Conservation (phyloP, 2,797 vertebrate genomes). For the Geotrypetes seraphini region DNA sequence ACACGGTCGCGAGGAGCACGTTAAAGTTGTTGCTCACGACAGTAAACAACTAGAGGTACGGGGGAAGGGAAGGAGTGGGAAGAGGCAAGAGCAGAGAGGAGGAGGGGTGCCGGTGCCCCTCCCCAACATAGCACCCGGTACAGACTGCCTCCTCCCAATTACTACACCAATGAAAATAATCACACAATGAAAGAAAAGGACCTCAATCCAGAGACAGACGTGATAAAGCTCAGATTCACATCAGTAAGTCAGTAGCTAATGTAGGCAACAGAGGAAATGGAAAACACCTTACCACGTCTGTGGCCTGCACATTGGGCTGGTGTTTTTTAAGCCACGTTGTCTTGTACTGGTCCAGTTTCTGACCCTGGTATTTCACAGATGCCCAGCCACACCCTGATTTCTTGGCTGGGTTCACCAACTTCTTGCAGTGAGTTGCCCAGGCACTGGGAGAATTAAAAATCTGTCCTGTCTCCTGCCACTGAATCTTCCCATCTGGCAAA, state of each 20-base stretch:
- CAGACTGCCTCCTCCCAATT: too few species aligned
- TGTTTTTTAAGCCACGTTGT: constrained; percentile 86
- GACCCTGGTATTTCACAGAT: constrained; percentile 85
- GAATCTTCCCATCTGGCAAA: constrained; percentile 81
- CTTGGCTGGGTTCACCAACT: constrained; percentile 91
- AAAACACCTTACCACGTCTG: constrained; percentile 70
- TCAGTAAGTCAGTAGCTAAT: background rate
- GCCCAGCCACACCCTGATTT: constrained; percentile 96
- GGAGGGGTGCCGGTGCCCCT: too few species aligned
- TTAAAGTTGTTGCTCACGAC: too few species aligned
- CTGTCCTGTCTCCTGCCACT: constrained; percentile 91
- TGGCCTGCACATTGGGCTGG: constrained; percentile 58
- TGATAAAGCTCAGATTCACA: background rate
- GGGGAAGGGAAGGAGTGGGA: too few species aligned
- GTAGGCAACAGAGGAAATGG: too few species aligned
- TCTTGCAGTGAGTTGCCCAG: constrained; percentile 95
- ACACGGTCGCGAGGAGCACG: too few species aligned
- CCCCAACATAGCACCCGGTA: too few species aligned
- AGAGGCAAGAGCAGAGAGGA: too few species aligned
- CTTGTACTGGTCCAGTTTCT: constrained; percentile 93
- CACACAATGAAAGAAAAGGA: too few species aligned
- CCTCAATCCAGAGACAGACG: too few species aligned
- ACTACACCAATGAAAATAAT: too few species aligned
- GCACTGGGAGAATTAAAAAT: constrained; percentile 92
- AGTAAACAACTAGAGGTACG: too few species aligned